Evolutionary conservation across 1,140 invertebrate species (phyloP).

Genomic region (Drosophila hydei): DNA sequence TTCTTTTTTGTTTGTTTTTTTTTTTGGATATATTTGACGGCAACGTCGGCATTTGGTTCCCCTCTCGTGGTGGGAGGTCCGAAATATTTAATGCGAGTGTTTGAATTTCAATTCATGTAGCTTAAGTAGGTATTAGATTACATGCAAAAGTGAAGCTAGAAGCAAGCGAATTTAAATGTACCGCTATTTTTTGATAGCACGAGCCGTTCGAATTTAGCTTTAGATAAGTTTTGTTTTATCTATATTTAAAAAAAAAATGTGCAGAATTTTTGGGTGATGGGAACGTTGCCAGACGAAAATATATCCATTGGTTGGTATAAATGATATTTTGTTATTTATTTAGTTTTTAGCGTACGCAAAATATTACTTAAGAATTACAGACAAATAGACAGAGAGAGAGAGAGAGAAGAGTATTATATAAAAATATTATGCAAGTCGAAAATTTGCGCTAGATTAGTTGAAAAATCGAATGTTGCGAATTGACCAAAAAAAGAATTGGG

Average conservation of each 20-base stretch:
- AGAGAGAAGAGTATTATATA: constrained; percentile 26
- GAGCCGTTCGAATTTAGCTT: constrained; percentile 28
- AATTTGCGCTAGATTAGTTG: constrained; percentile 68
- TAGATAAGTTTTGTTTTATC: constrained; percentile 38
- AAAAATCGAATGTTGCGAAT: constrained; percentile 37
- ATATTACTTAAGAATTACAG: constrained; percentile 36
- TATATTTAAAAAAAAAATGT: constrained; percentile 66
- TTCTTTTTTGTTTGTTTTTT: no score
- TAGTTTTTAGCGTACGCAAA: constrained; percentile 64
- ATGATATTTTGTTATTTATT: constrained; percentile 43
- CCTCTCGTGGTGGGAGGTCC: constrained; percentile 5
- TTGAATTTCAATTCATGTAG: constrained; percentile 30
- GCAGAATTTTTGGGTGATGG: constrained; percentile 64
- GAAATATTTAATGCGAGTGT: constrained; percentile 65
- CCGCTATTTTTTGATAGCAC: constrained; percentile 34
- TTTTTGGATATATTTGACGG: constrained; percentile 79
- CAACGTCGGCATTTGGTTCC: constrained; percentile 51
- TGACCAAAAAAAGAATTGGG: constrained; percentile 51
- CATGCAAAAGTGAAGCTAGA: constrained; percentile 79
- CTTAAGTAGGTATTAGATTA: constrained; percentile 56
- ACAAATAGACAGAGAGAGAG: constrained; percentile 7
- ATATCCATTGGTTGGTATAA: constrained; percentile 64
- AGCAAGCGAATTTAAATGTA: constrained; percentile 70
- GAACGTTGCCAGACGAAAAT: constrained; percentile 70
- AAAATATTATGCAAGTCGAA: constrained; percentile 69